Base-by-base conservation (phyloP, 1,140 invertebrate genomes). In the Pseudomyrmex dendroicus region DNA sequence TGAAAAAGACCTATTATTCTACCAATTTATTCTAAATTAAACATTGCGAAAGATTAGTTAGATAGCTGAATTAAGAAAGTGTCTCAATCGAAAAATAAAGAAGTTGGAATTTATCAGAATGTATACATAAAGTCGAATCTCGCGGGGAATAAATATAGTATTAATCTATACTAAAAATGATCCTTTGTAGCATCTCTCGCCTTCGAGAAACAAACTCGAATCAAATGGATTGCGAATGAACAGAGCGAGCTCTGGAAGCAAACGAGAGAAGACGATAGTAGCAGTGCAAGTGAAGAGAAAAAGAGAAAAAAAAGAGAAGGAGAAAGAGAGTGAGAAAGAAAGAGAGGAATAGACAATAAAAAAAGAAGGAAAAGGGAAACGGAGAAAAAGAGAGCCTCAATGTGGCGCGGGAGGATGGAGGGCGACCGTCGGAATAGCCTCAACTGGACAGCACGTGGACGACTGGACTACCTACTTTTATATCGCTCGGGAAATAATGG, bases 401-500 rank as follows among this genome's bases (percentile, higher is more conserved):
- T 73, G 82, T 80, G 78, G 80, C 82, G 82, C 64, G 89, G 86
- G 89, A 91, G 82, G 67, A 66, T 73, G 61, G 63, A 66, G 72
- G 15, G 61, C 63, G 84, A 52, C 20, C 17, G 50, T 83, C 72
- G 84, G 82, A 88, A 87, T 82, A 85, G 84, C 83, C 68, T 91
- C 89, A 89, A 92, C 93, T 89, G 92, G 91, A 93, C 92, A 90
- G 90, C 87, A 91, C 87, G 83, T 88, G 85, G 86, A 90, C 80
- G 85, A 90, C 87, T 89, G 84, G 87, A 91, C 90, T 91, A 92
- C 91, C 91, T 93, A 94, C 93, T 94, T 94, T 94, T 94, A 94
- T 94, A 94, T 94, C 90, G 93, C 90, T 91, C 90, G 89, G 93
- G 90, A 94, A 94, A 94, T 94, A 94, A 94, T 94, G 94, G 94